Base-by-base conservation (phyloP, 30 jellyfish, hydroid and myxozoan species). In the Aurelia aurita complex sp. Pacific region DNA sequence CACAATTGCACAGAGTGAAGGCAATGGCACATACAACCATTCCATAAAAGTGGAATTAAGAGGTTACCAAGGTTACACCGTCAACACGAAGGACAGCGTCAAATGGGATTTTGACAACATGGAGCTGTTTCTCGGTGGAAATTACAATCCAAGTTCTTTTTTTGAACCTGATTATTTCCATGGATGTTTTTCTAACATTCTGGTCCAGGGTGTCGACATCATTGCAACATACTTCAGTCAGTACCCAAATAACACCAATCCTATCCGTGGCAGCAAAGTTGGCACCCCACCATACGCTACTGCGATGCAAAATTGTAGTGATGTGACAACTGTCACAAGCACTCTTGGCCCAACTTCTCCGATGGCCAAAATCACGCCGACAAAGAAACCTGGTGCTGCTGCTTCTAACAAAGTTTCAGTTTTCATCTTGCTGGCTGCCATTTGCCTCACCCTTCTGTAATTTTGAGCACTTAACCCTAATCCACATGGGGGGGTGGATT, bases 211-310 rank as follows among this genome's bases (percentile, higher is more conserved):
- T 2, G 67, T 35, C 7, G 87, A 61, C 77, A 77, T 77, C 46
- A 61, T 77, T 60, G 46, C 52, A 0, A 64, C 43, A 11, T 77
- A 77, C 2, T 77, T 61, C 74, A 33, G 19, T 34, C 77, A 77
- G 66, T 77, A 77, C 67, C 87, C 87, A 11, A 35, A 59, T 29
- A 60, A 77, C 65, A 61, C 62, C 19, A 77, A 77, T 16, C 77
- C 87, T 3, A 8, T 60, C 36, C 63, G 77, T 4, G 87, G 87
- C 33, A 77, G 57, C 15, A 1, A 0, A 6, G 57, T 46, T 46
- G 57, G 57, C 16, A 4, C 57, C 57, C 57, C 57, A 0, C 57
- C 57, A 46, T 46, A 5, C 4, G 57, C 57, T 46, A 46, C 63
- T 33, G 87, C 43, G 38, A 13, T 75, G 9, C 66, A 57, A 52